phyloP scores from a whole-genome alignment of 2,888 invertebrate species.

The Poecilus cupreus region DNA sequence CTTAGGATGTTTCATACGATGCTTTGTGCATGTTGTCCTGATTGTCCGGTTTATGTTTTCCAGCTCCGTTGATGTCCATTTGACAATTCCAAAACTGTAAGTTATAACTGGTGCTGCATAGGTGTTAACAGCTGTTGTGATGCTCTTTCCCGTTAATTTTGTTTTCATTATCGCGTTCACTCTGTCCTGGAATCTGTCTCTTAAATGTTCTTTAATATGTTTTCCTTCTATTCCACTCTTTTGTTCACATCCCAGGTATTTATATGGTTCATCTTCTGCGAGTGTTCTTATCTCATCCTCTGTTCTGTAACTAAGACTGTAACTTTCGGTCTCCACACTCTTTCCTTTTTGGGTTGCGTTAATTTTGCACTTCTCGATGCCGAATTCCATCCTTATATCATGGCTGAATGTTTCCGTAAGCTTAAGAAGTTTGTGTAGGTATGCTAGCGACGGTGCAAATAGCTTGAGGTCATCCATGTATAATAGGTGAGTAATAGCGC shows the following conservation, averaged over 20 bases:
- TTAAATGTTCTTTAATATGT: neutral
- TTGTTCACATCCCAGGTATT: slow-evolving; percentile 54
- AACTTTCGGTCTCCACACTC: neutral
- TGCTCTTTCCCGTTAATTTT: neutral
- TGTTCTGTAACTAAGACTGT: neutral
- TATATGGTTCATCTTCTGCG: slow-evolving; percentile 43
- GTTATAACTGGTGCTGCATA: neutral
- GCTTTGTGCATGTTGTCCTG: neutral
- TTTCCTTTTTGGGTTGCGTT: neutral
- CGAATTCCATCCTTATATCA: neutral
- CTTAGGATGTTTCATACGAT: neutral
- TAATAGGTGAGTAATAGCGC: slow-evolving; percentile 58
- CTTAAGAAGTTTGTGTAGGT: slow-evolving; percentile 11
- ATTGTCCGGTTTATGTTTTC: neutral
- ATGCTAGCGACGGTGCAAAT: too few relatives aligned
- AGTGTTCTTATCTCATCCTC: neutral
- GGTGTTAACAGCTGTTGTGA: neutral
- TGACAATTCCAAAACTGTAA: neutral
- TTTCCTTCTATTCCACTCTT: neutral
- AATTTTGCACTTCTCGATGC: neutral
- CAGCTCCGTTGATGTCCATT: neutral
- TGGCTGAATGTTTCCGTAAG: neutral
- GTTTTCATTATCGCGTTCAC: neutral
- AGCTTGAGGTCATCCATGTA: slow-evolving; percentile 63
- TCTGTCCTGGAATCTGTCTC: neutral